Conservation (phyloP, 2,797 vertebrate species). For the Sphenopsis melanotis region DNA sequence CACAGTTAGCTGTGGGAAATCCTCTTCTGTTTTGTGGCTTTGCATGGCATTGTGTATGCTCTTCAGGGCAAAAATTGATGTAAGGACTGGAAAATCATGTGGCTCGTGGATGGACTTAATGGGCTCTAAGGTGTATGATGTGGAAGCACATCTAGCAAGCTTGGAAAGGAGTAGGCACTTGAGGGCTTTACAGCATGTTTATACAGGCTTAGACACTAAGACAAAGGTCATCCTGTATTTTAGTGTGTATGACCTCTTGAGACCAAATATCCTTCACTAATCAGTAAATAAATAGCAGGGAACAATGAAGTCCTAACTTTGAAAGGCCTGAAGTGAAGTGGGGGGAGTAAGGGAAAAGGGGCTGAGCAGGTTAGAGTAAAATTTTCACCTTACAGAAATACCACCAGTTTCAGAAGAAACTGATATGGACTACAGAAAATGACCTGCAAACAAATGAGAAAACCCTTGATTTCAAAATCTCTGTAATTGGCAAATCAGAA, state of each 20-base stretch:
- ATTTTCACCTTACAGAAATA: not conserved
- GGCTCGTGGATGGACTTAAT: rapidly evolving
- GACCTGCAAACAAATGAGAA: not conserved
- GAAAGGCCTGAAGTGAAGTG: not conserved
- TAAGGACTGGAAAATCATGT: not conserved
- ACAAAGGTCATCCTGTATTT: not conserved
- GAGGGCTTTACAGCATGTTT: not conserved
- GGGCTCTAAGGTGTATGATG: rapidly evolving
- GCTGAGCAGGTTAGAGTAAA: not conserved
- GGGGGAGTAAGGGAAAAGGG: not conserved
- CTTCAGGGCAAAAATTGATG: not conserved
- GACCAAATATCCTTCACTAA: not conserved
- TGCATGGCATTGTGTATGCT: not conserved
- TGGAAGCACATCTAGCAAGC: not conserved
- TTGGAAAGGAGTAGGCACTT: not conserved
- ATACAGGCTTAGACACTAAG: not conserved
- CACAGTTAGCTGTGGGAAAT: not conserved
- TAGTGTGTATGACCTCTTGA: not conserved
- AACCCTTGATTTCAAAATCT: not conserved
- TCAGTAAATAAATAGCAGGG: not conserved
- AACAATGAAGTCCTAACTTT: not conserved
- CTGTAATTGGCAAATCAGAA: constrained; percentile 42
- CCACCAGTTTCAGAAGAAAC: not conserved
- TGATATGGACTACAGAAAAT: not conserved
- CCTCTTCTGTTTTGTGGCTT: not conserved